Base-by-base conservation (phyloP, 2,113 vertebrate species). In the Azemiops feae region DNA sequence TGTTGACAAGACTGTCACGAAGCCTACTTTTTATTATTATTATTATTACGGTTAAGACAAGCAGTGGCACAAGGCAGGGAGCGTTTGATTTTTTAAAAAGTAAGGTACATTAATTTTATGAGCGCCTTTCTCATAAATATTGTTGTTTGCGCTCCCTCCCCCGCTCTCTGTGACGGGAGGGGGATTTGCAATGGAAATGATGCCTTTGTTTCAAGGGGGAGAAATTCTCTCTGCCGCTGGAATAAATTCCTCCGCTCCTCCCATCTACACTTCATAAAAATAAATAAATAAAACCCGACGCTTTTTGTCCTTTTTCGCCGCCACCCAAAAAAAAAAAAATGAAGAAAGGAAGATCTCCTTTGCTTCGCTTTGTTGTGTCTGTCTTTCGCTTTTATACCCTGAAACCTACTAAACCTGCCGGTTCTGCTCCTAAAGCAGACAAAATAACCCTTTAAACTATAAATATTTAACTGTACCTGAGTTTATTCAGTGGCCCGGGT, bases 1-100 rank as follows among this genome's bases (percentile, higher is more conserved):
- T 97, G 96, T 91, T 97, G 96, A 97, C 96, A 96, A 97, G 94
- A 93, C 96, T 96, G 96, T 97, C 97, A 97, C 87, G 94, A 95
- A 94, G 95, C 94, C 96, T 97, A 95, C 96, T 96, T 97, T 97
- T n/a, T 18, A 96, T 64, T 96, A 22, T 43, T 23, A 27, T 23
- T 43, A 27, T 57, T 58, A 39, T 93, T 96, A 22, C 39, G 0
- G 69, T 39, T 22, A 81, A 97, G 94, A 93, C 10, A 43, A 64
- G 3, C 92, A 27, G 88, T 94, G 95, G 93, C 95, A 94, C 93
- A 88, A 91, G 18, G 91, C 64, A 95, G 90, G 53, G 92, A 96
- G 95, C 93, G 90, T 64, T 96, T 96, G 90, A 92, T 93, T 90
- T 91, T 95, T 94, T 94, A 55, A 20, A 23, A 89, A 89, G 88